Conservation (phyloP, 1,140 invertebrate species). For the Pantala flavescens region DNA sequence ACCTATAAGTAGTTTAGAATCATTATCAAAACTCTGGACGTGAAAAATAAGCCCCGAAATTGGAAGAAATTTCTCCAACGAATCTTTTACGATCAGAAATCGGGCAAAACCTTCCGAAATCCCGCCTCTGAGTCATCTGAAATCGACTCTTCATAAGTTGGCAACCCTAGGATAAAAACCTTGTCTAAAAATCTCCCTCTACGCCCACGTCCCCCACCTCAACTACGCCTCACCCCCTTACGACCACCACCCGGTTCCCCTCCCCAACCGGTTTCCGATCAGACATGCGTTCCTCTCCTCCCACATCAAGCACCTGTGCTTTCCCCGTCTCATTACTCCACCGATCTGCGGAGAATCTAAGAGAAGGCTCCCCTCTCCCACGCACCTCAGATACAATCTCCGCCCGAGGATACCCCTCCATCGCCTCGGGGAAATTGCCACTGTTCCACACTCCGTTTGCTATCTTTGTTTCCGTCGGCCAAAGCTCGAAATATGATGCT, state of each 20-base stretch:
- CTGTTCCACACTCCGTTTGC: slow-evolving; percentile 25
- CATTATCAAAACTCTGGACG: no score
- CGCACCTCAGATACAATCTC: background rate
- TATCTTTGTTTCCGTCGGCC: no score
- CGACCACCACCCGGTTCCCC: background rate
- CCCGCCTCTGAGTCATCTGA: no score
- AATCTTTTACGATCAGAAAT: no score
- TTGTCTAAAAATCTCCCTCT: background rate
- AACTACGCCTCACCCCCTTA: background rate
- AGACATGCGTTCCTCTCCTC: background rate
- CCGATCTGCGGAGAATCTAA: background rate
- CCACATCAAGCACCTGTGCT: slow-evolving; percentile 2
- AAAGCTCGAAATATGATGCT: no score
- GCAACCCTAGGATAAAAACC: background rate
- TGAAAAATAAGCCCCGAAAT: no score
- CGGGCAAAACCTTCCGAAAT: no score
- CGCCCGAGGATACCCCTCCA: background rate
- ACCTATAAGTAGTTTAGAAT: no score
- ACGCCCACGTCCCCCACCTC: background rate
- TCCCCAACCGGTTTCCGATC: slow-evolving; percentile 6
- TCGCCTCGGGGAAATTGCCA: slow-evolving; percentile 29
- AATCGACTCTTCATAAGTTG: no score
- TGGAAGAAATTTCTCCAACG: no score
- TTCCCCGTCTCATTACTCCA: background rate
- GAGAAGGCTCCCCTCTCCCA: background rate